phyloP scores from a whole-genome alignment of 2,888 invertebrate species.

The Drosophila pseudotalamancana region DNA sequence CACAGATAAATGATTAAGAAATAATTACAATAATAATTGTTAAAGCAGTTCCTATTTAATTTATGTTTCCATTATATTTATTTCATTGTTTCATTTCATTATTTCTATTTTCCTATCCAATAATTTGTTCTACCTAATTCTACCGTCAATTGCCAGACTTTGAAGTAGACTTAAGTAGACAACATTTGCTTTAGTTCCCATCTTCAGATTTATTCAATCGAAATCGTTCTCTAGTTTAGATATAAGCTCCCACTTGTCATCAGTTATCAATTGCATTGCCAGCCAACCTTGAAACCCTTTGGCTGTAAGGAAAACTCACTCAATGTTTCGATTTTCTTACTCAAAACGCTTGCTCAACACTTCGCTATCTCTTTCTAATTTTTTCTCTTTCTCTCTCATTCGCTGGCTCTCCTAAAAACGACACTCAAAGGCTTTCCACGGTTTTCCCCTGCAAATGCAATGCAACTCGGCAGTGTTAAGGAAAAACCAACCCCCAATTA shows the following conservation, averaged over 20 bases:
- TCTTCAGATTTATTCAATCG: background rate
- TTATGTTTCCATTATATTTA: too few relatives aligned
- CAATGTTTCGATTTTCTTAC: constrained; percentile 27
- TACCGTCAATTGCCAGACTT: too few relatives aligned
- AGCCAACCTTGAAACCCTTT: constrained; percentile 46
- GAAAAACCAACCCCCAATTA: constrained; percentile 59
- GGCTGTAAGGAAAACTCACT: constrained; percentile 35
- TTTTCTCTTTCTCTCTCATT: background rate
- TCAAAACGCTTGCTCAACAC: background rate
- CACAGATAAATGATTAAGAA: too few relatives aligned
- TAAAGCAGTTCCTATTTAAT: too few relatives aligned
- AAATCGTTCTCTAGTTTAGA: background rate
- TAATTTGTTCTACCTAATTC: background rate
- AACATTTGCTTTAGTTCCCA: background rate
- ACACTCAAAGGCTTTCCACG: constrained; percentile 32
- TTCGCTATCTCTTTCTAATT: background rate
- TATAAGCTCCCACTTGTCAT: constrained; percentile 8
- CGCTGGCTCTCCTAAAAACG: constrained; percentile 11
- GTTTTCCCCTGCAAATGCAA: constrained; percentile 35
- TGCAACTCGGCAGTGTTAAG: constrained; percentile 36
- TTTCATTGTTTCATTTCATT: too few relatives aligned
- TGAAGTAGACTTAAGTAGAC: background rate
- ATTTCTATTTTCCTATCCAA: too few relatives aligned
- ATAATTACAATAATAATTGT: too few relatives aligned
- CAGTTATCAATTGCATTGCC: constrained; percentile 28